Evolutionary conservation across 2,797 vertebrate species (phyloP).

Genomic region (Phylloscopus collybita): DNA sequence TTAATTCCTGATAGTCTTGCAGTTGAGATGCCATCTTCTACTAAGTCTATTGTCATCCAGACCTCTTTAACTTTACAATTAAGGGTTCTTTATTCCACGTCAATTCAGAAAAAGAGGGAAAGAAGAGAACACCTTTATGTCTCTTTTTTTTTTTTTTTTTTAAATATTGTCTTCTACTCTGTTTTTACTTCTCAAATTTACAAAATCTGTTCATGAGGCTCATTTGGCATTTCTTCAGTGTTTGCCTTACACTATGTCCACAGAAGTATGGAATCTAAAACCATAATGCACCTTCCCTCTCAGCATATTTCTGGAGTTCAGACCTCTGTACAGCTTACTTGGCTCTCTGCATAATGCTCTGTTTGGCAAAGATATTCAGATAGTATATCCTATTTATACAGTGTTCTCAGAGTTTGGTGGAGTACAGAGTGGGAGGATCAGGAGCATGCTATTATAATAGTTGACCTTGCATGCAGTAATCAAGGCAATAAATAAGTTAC

Average conservation of each 20-base stretch:
- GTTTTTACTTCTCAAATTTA: background rate
- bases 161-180: background rate
- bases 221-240: background rate
- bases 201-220: background rate
- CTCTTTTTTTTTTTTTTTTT: background rate
- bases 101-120: background rate
- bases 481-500: background rate
- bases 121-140: background rate
- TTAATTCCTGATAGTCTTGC: background rate
- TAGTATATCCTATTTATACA: background rate
- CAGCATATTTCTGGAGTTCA: background rate
- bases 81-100: background rate
- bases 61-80: background rate
- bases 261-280: conserved; percentile 25
- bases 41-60: background rate
- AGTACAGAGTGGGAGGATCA: background rate
- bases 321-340: background rate
- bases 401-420: background rate
- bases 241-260: background rate
- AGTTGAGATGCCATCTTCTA: background rate
- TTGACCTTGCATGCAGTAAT: background rate
- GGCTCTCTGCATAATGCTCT: background rate
- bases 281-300: background rate
- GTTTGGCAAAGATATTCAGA: background rate
- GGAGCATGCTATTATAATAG: background rate